A percentile compares a stretch with the other conserved stretches of the same genome.
phyloP scores from a whole-genome alignment of 2,113 vertebrate genomes.

The Taurulus bubalis region DNA sequence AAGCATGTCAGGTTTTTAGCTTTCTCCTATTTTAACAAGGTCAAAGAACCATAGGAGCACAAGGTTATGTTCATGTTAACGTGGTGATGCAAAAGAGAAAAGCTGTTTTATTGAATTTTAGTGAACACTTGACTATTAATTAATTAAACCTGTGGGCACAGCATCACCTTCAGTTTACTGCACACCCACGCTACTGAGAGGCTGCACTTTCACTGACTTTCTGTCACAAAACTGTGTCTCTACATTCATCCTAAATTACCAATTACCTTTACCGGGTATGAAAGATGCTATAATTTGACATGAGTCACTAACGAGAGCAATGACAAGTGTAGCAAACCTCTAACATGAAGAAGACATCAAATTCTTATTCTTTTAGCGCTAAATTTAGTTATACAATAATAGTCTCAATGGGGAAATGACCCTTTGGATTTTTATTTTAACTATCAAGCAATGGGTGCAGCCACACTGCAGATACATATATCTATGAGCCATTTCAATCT shows the following conservation, averaged over 20 bases:
- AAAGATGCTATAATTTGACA: background rate
- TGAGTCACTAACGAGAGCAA: background rate
- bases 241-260: background rate
- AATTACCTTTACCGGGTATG: background rate
- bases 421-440: background rate
- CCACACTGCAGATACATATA: background rate
- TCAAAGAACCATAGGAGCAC: no score
- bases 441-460: background rate
- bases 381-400: background rate
- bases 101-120: background rate
- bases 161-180: background rate
- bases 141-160: background rate
- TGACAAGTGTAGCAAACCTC: background rate
- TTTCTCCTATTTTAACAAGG: background rate
- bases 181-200: background rate
- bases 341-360: background rate
- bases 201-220: background rate
- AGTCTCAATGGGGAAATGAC: background rate
- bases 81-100: background rate
- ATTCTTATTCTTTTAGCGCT: background rate
- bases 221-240: background rate
- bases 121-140: background rate
- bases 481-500: background rate
- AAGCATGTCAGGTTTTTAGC: background rate
- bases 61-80: background rate